phyloP scores from a whole-genome alignment of 2,888 invertebrate species.

The Ormyrus rosae region DNA sequence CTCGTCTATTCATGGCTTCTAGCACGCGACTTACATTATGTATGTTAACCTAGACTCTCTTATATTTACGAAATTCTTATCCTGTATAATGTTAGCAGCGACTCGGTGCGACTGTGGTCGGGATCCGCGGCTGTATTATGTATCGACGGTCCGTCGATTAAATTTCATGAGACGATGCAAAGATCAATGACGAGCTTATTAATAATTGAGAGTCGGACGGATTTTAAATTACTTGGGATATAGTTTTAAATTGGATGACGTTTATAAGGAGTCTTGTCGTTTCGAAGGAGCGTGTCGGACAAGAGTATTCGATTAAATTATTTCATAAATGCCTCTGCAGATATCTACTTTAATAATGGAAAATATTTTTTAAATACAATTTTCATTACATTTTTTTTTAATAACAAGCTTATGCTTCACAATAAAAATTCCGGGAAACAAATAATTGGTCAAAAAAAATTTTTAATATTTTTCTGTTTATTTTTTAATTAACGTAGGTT shows the following conservation, averaged over 20 bases:
- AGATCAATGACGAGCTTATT: constrained; percentile 45
- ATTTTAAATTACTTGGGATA: constrained; percentile 32
- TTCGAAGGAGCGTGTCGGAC: constrained; percentile 3
- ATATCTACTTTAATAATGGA: too few relatives aligned
- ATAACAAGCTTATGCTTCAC: too few relatives aligned
- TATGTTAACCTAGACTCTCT: constrained; percentile 49
- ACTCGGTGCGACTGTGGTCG: constrained; percentile 1
- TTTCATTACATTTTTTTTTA: too few relatives aligned
- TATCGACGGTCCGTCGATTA: constrained; percentile 41
- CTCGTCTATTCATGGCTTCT: constrained; percentile 60
- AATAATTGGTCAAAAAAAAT: too few relatives aligned
- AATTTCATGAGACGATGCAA: constrained; percentile 49
- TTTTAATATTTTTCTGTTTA: too few relatives aligned
- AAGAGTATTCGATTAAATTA: constrained; percentile 5
- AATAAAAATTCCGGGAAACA: too few relatives aligned
- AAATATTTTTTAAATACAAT: too few relatives aligned
- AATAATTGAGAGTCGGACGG: constrained; percentile 41
- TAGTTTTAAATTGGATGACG: constrained; percentile 40
- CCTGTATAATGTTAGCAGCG: constrained; percentile 20
- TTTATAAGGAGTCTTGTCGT: constrained; percentile 27
- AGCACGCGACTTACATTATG: constrained; percentile 69
- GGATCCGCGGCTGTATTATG: constrained; percentile 4
- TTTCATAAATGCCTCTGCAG: background rate
- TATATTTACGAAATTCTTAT: constrained; percentile 54
- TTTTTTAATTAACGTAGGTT: too few relatives aligned